Conservation (phyloP, 2,888 invertebrate genomes). For the Chrysotoxum bicinctum region DNA sequence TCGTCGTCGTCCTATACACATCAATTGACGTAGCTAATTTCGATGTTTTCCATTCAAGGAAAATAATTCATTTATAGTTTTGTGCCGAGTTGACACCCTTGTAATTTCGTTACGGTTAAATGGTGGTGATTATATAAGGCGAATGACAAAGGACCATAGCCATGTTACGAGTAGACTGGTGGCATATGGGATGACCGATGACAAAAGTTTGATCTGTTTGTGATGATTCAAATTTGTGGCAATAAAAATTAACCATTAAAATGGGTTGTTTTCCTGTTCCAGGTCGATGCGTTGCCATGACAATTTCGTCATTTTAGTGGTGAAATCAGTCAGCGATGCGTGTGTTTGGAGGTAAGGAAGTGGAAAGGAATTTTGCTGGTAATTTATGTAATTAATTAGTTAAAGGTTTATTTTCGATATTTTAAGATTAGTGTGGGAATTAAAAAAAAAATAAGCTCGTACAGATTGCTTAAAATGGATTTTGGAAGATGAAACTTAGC, state of each 20-base stretch:
- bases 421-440: slow-evolving; percentile 20
- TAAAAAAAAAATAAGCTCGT: no score
- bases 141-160: slow-evolving; percentile 31
- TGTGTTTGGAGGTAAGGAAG: slow-evolving; percentile 66
- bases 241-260: no score
- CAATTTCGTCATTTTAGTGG: slow-evolving; percentile 36
- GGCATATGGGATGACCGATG: not conserved
- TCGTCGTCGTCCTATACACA: not conserved
- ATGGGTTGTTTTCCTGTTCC: slow-evolving; percentile 36
- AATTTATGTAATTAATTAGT: slow-evolving; percentile 60
- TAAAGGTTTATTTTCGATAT: slow-evolving; percentile 33
- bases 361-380: slow-evolving; percentile 71
- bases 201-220: slow-evolving; percentile 67
- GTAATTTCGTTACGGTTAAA: slow-evolving; percentile 40
- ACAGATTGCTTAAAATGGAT: no score
- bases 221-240: slow-evolving; percentile 67
- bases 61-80: slow-evolving; percentile 80
- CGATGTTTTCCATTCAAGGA: slow-evolving; percentile 77
- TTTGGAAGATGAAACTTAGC: no score
- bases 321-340: slow-evolving; percentile 10
- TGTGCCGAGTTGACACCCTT: slow-evolving; percentile 61
- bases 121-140: slow-evolving; percentile 47
- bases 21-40: slow-evolving; percentile 81
- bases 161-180: not conserved
- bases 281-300: not conserved